Evolutionary conservation across 2,797 vertebrate species (phyloP).

Genomic region (Cuniculus paca): DNA sequence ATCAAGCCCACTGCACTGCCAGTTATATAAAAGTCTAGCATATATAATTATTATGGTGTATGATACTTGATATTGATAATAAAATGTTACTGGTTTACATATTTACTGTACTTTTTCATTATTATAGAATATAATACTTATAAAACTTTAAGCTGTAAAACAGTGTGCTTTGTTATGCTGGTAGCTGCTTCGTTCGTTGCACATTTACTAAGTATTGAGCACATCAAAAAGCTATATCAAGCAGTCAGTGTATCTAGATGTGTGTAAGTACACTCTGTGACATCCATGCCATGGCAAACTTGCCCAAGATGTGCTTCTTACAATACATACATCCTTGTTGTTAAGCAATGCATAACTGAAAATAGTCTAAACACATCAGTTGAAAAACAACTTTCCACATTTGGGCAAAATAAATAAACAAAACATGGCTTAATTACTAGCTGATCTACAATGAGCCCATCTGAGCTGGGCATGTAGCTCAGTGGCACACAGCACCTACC

Average conservation of each 20-base stretch:
- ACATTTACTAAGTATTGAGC: neutral
- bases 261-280: neutral
- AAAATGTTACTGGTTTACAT: neutral
- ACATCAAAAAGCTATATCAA: neutral
- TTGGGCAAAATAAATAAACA: neutral
- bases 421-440: neutral
- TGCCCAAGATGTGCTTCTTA: neutral
- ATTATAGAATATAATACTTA: neutral
- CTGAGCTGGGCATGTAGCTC: neutral
- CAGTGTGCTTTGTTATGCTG: neutral
- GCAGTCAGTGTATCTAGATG: neutral
- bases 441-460: neutral
- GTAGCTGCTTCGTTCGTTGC: neutral
- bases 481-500: no score
- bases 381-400: neutral
- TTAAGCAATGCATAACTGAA: neutral
- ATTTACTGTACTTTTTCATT: neutral
- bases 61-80: neutral
- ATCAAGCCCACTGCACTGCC: neutral
- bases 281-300: neutral
- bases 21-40: neutral
- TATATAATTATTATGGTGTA: neutral
- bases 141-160: no score
- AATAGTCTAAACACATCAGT: neutral
- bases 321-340: neutral